phyloP scores from a whole-genome alignment of 2,888 invertebrate genomes.

The Chloroclysta siterata region DNA sequence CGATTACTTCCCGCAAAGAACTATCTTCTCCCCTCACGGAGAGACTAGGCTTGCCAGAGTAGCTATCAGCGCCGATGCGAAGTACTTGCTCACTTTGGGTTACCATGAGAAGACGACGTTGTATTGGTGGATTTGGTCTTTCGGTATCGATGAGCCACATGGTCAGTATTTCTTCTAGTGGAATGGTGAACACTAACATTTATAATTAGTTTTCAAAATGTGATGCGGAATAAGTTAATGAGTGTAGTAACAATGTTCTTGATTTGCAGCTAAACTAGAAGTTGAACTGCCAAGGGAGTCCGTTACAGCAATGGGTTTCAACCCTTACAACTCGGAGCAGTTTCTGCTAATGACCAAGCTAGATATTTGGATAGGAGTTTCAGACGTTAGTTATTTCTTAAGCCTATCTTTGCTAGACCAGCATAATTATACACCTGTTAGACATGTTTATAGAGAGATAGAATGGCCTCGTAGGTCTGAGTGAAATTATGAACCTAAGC shows the following conservation, averaged over 20 bases:
- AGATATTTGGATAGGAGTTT: constrained; percentile 67
- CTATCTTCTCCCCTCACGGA: constrained; percentile 83
- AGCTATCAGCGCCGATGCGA: constrained; percentile 83
- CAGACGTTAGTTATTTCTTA: constrained; percentile 55
- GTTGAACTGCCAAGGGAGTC: constrained; percentile 53
- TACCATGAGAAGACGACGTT: constrained; percentile 73
- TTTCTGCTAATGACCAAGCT: constrained; percentile 66
- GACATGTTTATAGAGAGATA: neutral
- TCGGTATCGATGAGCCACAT: constrained; percentile 77
- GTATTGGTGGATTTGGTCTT: constrained; percentile 87
- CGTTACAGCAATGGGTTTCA: constrained; percentile 64
- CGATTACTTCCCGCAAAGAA: constrained; percentile 78
- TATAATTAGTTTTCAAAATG: too few relatives aligned
- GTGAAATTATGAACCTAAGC: neutral
- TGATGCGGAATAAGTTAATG: too few relatives aligned
- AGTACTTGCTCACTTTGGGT: constrained; percentile 84
- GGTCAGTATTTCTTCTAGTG: constrained; percentile 62
- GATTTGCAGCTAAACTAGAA: constrained; percentile 37
- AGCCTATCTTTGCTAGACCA: neutral
- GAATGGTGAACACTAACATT: too few relatives aligned
- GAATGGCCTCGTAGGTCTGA: neutral
- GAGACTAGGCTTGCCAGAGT: constrained; percentile 64
- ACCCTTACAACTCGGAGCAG: constrained; percentile 65
- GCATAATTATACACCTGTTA: too few relatives aligned
- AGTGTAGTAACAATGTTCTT: neutral